These are phyloP conservation scores for Plebejus melissa DNA, from an alignment of 2,888 invertebrate species.

Conservation along the genomic window DNA sequence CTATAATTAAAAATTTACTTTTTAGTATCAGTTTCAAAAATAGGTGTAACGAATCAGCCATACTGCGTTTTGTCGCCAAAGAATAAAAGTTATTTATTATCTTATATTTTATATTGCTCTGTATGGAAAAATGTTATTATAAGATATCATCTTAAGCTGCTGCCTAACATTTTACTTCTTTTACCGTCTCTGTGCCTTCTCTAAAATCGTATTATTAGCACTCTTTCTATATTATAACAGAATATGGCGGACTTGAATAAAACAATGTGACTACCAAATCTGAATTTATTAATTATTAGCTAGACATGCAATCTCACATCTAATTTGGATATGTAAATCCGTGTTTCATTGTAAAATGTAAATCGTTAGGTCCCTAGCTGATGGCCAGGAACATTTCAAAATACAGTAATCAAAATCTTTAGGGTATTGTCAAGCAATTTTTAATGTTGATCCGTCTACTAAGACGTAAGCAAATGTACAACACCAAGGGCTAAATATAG, in stretches of 20 bases:
- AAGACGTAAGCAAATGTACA: not conserved
- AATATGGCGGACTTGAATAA: not conserved
- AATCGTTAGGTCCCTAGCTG: not conserved
- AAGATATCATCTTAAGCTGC: no score
- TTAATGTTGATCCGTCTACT: not conserved
- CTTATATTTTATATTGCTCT: no score
- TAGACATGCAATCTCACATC: conserved; percentile 7
- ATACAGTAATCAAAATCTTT: not conserved
- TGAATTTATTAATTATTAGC: not conserved
- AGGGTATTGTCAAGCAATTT: not conserved
- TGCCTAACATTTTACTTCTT: no score
- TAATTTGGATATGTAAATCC: conserved; percentile 5
- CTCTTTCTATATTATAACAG: not conserved
- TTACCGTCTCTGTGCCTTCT: no score
- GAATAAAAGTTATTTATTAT: no score
- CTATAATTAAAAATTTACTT: no score
- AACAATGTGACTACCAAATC: not conserved
- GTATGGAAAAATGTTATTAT: no score
- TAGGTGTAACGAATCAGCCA: no score
- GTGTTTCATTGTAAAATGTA: not conserved
- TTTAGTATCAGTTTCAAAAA: no score
- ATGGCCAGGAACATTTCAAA: not conserved
- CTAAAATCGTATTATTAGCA: no score
- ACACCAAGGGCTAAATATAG: not conserved
- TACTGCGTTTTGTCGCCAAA: no score